phyloP scores from a whole-genome alignment of 2,113 vertebrate species.

The Zeus faber region DNA sequence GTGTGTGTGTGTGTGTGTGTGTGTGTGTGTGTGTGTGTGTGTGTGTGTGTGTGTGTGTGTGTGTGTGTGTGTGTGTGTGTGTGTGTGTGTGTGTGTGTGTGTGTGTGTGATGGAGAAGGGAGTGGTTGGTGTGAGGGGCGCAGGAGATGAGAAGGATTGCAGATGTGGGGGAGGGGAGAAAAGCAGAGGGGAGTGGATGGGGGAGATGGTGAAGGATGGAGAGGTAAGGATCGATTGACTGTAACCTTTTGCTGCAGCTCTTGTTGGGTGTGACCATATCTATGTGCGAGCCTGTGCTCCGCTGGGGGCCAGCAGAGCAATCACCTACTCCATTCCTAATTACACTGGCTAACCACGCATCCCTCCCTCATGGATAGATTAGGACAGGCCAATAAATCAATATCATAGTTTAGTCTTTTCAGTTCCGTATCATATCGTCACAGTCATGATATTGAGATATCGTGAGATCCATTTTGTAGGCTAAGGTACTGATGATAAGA shows the following conservation, averaged over 20 bases:
- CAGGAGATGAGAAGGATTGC: constrained; percentile 47
- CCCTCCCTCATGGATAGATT: background rate
- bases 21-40: constrained; percentile 1
- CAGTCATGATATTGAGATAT: no score
- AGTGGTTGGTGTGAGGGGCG: constrained; percentile 53
- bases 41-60: constrained; percentile 15
- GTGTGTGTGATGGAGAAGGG: constrained; percentile 44
- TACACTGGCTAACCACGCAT: background rate
- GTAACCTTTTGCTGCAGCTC: constrained; percentile 46
- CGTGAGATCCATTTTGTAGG: no score
- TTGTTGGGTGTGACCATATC: constrained; percentile 42
- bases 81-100: background rate
- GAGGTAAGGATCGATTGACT: constrained; percentile 36
- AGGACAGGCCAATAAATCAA: no score
- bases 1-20: constrained; percentile 4
- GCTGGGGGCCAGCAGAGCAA: background rate
- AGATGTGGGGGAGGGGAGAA: constrained; percentile 32
- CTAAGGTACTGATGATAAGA: no score
- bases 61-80: constrained; percentile 7
- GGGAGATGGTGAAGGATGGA: constrained; percentile 18
- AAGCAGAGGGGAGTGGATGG: constrained; percentile 31
- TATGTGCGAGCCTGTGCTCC: constrained; percentile 4
- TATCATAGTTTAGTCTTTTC: no score
- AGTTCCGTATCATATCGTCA: no score
- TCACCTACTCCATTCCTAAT: constrained; percentile 5